Evolutionary conservation across 2,888 invertebrate genomes (phyloP), one percentile per base, ranked within the genome.

Genomic region (Macrophya alboannulata): DNA sequence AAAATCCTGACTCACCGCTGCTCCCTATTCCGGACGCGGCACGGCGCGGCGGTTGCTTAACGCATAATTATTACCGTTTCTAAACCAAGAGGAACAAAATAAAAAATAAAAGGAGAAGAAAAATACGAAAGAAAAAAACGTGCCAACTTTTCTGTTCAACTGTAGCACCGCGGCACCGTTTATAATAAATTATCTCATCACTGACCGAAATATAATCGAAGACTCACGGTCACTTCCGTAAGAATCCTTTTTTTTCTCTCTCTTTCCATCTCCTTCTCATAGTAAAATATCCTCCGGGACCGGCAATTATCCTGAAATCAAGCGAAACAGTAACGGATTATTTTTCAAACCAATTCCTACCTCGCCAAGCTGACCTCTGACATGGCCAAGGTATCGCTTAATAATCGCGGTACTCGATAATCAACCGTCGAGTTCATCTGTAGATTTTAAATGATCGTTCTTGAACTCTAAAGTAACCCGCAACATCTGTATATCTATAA

Each of bases 391-490:
- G 10, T 17, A 79, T n/a, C 55, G 55, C n/a, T 79, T 55, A 79
- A 55, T 59, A 79, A 79, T 31, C 31, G 59, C 59, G 51, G 55
- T 79, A 79, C 79, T 31, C 31, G 43, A 72, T 21, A 51, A 77
- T 77, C 21, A 77, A 77, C 76, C 76, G 25, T 6, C n/a, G 31
- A 79, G 31, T 37, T 51, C 17, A n/a, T 40, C 51, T 59, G 10
- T 77, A 55, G 37, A 79, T 55, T 59, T 40, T 10, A 59, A 59
- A 59, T 37, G 15, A 79, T 55, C 79, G 79, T 79, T 76, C 79
- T 79, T 59, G 59, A 79, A 31, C 79, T 79, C 37, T 79, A 37
- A 79, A 79, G 59, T 55, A 48, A 79, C 79, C 21, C 79, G 59
- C 10, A 37, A 76, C 25, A 25, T 79, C 37, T 8, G 21, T 21